Percentiles rank a stretch among this genome's conserved stretches.
These are phyloP conservation scores for Sylvicola cinctus DNA, from an alignment of 2,888 invertebrate species.

Conservation along the genomic window DNA sequence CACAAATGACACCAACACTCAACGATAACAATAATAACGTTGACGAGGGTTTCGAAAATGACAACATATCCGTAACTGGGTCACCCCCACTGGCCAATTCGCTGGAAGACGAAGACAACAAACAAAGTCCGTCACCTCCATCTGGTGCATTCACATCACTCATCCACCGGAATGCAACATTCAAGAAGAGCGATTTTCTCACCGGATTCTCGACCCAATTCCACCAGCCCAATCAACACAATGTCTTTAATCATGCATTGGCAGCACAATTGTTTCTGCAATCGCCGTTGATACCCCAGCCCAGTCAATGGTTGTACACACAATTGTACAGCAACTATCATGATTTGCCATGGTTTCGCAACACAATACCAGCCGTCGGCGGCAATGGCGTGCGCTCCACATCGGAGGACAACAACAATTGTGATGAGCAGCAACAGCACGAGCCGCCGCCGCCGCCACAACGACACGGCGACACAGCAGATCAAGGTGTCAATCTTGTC, in stretches of 20 bases:
- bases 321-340: constrained; percentile 48
- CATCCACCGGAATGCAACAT: constrained; percentile 18
- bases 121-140: constrained; percentile 18
- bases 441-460: constrained; percentile 8
- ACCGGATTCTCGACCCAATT: constrained; percentile 27
- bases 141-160: constrained; percentile 24
- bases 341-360: constrained; percentile 45
- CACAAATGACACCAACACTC: constrained; percentile 23
- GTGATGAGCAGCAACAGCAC: constrained; percentile 9
- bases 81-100: constrained; percentile 25
- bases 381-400: constrained; percentile 3
- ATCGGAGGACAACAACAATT: background rate
- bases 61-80: constrained; percentile 25
- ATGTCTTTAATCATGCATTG: constrained; percentile 31
- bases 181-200: constrained; percentile 22
- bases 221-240: constrained; percentile 19
- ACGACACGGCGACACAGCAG: constrained; percentile 5
- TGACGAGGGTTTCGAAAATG: constrained; percentile 21
- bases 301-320: constrained; percentile 58
- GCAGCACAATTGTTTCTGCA: constrained; percentile 56
- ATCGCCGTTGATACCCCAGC: constrained; percentile 51
- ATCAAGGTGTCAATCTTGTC: constrained; percentile 17
- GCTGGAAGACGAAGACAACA: constrained; percentile 20
- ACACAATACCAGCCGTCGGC: constrained; percentile 16
- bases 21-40: constrained; percentile 17